Conservation (phyloP, 2,888 invertebrate genomes). For the Orthosia gracilis region DNA sequence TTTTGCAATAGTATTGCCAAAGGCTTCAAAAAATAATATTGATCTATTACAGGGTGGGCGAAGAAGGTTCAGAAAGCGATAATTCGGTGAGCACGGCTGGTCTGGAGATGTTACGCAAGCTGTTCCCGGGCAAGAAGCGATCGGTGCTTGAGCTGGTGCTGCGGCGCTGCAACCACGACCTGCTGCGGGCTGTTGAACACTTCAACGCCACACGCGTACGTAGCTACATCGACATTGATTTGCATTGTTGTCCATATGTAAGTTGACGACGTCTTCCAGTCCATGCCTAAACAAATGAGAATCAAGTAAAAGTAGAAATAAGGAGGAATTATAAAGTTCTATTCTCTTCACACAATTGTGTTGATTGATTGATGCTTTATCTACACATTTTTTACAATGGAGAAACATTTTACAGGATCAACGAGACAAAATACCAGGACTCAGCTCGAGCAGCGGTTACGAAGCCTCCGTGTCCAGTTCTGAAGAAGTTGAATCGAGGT, state of each 20-base stretch:
- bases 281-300: background rate
- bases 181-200: slow-evolving; percentile 97
- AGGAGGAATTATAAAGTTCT: background rate
- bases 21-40: background rate
- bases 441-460: slow-evolving; percentile 72
- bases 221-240: slow-evolving; percentile 7
- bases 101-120: slow-evolving; percentile 95
- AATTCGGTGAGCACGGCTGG: slow-evolving; percentile 93
- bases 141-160: slow-evolving; percentile 97
- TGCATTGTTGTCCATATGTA: background rate
- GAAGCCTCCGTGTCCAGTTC: slow-evolving; percentile 84
- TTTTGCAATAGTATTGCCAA: too few relatives aligned
- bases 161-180: slow-evolving; percentile 97
- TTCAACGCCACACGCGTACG: slow-evolving; percentile 91
- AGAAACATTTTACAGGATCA: slow-evolving; percentile 73
- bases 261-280: background rate
- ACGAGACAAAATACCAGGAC: slow-evolving; percentile 79
- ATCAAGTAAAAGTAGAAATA: too few relatives aligned
- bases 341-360: background rate
- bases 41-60: slow-evolving; percentile 63
- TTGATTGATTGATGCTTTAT: too few relatives aligned
- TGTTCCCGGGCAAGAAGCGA: slow-evolving; percentile 97
- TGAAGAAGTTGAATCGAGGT: slow-evolving; percentile 82
- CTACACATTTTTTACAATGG: slow-evolving; percentile 6
- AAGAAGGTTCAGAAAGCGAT: slow-evolving; percentile 76